phyloP scores from a whole-genome alignment of 2,888 invertebrate genomes.

The Deilephila porcellus region DNA sequence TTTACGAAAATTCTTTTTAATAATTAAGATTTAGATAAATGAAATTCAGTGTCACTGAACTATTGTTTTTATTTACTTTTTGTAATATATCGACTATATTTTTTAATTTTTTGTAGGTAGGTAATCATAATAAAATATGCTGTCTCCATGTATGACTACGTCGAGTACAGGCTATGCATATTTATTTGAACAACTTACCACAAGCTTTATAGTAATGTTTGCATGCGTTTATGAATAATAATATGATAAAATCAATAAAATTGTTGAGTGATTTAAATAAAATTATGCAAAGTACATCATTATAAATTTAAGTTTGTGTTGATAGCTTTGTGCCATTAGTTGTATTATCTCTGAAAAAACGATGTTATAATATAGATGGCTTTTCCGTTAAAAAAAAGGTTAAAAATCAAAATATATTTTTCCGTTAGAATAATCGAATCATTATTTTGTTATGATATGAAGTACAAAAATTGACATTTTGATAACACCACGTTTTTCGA shows the following conservation, averaged over 20 bases:
- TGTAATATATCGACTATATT: conserved; percentile 75
- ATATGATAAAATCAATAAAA: conserved; percentile 11
- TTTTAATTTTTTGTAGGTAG: conserved; percentile 72
- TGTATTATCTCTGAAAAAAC: neutral
- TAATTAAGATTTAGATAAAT: conserved; percentile 62
- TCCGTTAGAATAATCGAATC: neutral
- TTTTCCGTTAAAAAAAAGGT: neutral
- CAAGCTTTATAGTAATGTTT: conserved; percentile 38
- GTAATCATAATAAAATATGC: conserved; percentile 49
- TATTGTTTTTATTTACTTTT: conserved; percentile 74
- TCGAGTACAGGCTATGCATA: conserved; percentile 62
- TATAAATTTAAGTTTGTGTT: conserved; percentile 7
- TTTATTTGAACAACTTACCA: conserved; percentile 59
- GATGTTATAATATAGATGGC: conserved; percentile 13
- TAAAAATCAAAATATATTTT: conserved; percentile 15
- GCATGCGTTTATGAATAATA: neutral
- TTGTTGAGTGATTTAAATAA: neutral
- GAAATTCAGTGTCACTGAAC: conserved; percentile 70
- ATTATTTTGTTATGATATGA: conserved; percentile 28
- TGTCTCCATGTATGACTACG: conserved; percentile 45
- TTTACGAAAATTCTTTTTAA: conserved; percentile 54
- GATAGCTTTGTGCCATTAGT: conserved; percentile 24
- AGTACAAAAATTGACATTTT: conserved; percentile 30
- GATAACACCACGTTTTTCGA: conserved; percentile 22
- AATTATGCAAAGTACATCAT: conserved; percentile 4